A percentile compares a stretch with the other conserved stretches of the same genome.
Conservation (phyloP, 1,140 invertebrate genomes). For the Drosophila ananassae region DNA sequence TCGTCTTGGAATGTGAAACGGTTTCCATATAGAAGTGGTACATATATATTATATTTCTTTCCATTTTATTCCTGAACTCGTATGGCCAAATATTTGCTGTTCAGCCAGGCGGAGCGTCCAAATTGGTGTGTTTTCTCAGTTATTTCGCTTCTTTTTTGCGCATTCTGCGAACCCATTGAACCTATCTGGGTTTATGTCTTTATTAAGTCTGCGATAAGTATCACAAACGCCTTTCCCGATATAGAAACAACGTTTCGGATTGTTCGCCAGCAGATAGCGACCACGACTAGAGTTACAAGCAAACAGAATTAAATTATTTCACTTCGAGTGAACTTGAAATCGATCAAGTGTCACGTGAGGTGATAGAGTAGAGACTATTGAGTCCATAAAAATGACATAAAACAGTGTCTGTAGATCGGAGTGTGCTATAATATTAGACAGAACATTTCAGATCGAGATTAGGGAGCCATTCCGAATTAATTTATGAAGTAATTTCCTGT, state of each 20-base stretch:
- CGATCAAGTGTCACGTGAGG: constrained; percentile 44
- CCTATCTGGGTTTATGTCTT: constrained; percentile 66
- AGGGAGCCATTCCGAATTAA: background rate
- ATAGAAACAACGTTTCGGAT: constrained; percentile 22
- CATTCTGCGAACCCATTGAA: constrained; percentile 60
- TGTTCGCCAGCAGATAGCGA: constrained; percentile 50
- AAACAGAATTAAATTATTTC: constrained; percentile 37
- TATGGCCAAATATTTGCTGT: constrained; percentile 67
- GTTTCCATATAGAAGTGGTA: constrained; percentile 11
- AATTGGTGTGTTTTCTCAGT: constrained; percentile 32
- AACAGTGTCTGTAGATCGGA: background rate
- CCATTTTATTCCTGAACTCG: constrained; percentile 34
- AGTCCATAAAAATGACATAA: too few relatives aligned
- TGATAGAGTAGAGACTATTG: background rate
- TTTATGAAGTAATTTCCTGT: background rate
- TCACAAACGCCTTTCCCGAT: constrained; percentile 29
- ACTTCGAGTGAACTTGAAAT: constrained; percentile 44
- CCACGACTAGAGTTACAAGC: constrained; percentile 13
- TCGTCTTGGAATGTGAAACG: constrained; percentile 67
- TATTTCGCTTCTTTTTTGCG: constrained; percentile 34
- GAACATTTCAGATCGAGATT: background rate
- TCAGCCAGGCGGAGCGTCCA: constrained; percentile 46
- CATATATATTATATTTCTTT: constrained; percentile 20
- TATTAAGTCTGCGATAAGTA: constrained; percentile 70
- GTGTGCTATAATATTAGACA: background rate